Evolutionary conservation across 2,888 invertebrate species (phyloP).

Genomic region (Drosophila meridionalis): DNA sequence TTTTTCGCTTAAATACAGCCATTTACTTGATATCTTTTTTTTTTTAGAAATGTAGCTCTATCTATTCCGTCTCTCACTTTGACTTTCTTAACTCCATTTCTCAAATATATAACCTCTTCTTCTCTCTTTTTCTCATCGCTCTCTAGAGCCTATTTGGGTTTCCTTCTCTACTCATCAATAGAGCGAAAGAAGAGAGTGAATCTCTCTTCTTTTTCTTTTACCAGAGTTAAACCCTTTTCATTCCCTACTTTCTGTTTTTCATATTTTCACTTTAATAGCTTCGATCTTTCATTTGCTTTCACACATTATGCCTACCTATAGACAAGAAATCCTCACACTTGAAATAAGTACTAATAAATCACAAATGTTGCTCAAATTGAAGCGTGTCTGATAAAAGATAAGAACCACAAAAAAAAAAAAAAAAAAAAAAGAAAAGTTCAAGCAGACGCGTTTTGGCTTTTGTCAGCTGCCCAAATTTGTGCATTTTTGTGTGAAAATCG

Average conservation of each 20-base stretch:
- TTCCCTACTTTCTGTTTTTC: background rate
- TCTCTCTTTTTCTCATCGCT: too few species aligned
- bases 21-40: too few species aligned
- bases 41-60: too few species aligned
- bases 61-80: too few species aligned
- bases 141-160: too few species aligned
- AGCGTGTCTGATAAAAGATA: background rate
- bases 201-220: background rate
- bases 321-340: too few species aligned
- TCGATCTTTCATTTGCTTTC: background rate
- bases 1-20: too few species aligned
- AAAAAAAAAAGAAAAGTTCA: background rate
- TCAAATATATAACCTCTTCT: too few species aligned
- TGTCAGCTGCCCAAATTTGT: slow-evolving; percentile 20
- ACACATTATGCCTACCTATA: background rate
- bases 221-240: background rate
- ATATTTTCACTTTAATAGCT: background rate
- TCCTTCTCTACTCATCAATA: too few species aligned
- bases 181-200: too few species aligned
- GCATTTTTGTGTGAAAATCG: slow-evolving; percentile 10
- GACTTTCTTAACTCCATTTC: too few species aligned
- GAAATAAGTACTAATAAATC: background rate
- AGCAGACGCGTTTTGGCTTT: slow-evolving; percentile 9
- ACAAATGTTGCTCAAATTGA: background rate
- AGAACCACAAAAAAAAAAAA: background rate